phyloP scores from a whole-genome alignment of 2,888 invertebrate genomes.

The Cyaniris semiargus region DNA sequence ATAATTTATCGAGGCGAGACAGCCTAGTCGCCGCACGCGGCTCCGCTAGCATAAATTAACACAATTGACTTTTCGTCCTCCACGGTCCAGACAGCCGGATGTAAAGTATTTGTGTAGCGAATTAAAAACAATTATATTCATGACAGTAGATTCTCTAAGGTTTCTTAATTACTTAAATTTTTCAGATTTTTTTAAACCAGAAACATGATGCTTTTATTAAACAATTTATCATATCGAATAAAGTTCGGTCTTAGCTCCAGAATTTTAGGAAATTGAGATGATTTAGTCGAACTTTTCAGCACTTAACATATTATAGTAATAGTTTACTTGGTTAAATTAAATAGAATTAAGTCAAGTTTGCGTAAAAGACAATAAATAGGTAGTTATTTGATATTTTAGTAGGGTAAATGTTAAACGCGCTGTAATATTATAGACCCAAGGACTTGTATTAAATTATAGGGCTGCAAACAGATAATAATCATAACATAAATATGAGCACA shows the following conservation, averaged over 20 bases:
- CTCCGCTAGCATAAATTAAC: constrained; percentile 6
- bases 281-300: too few relatives aligned
- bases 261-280: too few relatives aligned
- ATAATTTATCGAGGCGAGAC: constrained; percentile 21
- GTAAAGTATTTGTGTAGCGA: background rate
- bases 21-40: constrained; percentile 9
- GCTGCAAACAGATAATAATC: background rate
- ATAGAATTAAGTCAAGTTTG: too few relatives aligned
- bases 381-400: too few relatives aligned
- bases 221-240: too few relatives aligned
- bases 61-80: constrained; percentile 26
- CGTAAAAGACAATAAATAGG: background rate
- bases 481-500: too few relatives aligned
- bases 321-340: too few relatives aligned
- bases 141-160: background rate
- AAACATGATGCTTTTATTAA: too few relatives aligned
- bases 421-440: background rate
- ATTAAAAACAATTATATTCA: background rate
- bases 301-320: too few relatives aligned
- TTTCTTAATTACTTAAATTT: too few relatives aligned
- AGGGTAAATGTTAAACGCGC: background rate
- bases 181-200: too few relatives aligned
- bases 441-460: background rate
- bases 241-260: too few relatives aligned
- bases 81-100: constrained; percentile 2